Evolutionary conservation across 2,888 invertebrate genomes (phyloP), one percentile per base, ranked within the genome.

Genomic region (Drosophila stalkeri): DNA sequence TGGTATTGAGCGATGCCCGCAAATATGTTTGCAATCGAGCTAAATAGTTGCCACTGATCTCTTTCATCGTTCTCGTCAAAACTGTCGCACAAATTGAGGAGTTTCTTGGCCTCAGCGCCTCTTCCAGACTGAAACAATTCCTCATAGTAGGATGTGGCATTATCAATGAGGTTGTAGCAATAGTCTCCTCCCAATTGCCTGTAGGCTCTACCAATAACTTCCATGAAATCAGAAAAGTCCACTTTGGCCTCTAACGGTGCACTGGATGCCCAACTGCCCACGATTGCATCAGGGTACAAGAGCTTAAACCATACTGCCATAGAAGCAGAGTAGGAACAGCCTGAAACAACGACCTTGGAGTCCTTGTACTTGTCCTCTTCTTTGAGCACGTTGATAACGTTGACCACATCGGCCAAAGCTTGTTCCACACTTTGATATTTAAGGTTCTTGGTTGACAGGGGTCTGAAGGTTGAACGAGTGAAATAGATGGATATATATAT

Each of bases 271-370:
- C 95, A 93, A 0, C 93, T 94, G 2, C 95, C 95, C 37, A 91
- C 84, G 0, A 93, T 94, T 11, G 95, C 89, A 71, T 95, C 94
- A 0, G 95, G 95, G 87, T 95, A 95, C 35, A 94, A 92, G 68
- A 94, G 93, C 74, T 95, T 94, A 70, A 95, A 94, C 95, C 95
- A 95, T 44, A 94, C 91, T n/a, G 94, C 95, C 94, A 95, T 94
- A 67, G 94, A 95, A 1, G 94, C 95, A 0, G 95, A 94, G 77
- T 95, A 95, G 0, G 95, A 95, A 1, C 95, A 95, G 3, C 95
- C 95, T 68, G 94, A 94, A 47, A 95, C 91, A 35, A 95, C 85
- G 0, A 88, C 92, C 44, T 90, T 92, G 2, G 93, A 92, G 51
- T 93, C 76, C 62, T 79, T 75, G 4, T 93, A 85, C 35, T 76